A percentile compares a stretch with the other conserved stretches of the same genome.
phyloP scores from a whole-genome alignment of 2,888 invertebrate species.

The Alloplasta piceator region DNA sequence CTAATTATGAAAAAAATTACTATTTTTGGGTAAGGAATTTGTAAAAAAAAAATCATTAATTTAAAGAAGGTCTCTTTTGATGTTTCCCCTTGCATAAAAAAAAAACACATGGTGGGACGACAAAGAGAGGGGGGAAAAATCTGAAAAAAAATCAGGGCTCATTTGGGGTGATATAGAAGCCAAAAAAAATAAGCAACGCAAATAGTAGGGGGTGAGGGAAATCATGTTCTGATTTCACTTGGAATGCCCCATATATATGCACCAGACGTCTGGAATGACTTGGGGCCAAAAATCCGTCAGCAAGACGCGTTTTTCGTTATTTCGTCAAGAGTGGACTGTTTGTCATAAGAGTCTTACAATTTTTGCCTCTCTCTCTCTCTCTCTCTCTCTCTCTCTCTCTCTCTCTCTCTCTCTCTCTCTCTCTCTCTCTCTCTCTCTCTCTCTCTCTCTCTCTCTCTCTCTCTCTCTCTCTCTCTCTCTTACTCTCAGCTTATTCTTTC shows the following conservation, averaged over 20 bases:
- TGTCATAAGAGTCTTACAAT: slow-evolving; percentile 1
- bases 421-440: slow-evolving; percentile 10
- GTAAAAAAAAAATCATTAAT: no score
- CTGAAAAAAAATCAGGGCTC: no score
- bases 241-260: neutral
- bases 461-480: slow-evolving; percentile 25
- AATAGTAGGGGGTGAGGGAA: no score
- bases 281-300: neutral
- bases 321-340: slow-evolving; percentile 10
- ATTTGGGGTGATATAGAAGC: no score
- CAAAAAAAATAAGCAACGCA: no score
- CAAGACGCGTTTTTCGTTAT: slow-evolving; percentile 5
- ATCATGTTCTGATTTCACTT: no score
- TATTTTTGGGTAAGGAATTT: no score
- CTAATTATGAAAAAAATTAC: no score
- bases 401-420: slow-evolving; percentile 30
- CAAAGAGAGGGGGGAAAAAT: no score
- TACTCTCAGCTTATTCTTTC: slow-evolving; percentile 42
- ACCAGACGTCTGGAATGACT: neutral
- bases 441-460: slow-evolving; percentile 36
- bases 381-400: neutral
- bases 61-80: no score
- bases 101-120: no score
- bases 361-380: neutral
- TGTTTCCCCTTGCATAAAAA: no score